Evolutionary conservation across 1,140 invertebrate species (phyloP), one percentile per base, ranked within the genome.

Genomic region (Palaemon carinicauda): DNA sequence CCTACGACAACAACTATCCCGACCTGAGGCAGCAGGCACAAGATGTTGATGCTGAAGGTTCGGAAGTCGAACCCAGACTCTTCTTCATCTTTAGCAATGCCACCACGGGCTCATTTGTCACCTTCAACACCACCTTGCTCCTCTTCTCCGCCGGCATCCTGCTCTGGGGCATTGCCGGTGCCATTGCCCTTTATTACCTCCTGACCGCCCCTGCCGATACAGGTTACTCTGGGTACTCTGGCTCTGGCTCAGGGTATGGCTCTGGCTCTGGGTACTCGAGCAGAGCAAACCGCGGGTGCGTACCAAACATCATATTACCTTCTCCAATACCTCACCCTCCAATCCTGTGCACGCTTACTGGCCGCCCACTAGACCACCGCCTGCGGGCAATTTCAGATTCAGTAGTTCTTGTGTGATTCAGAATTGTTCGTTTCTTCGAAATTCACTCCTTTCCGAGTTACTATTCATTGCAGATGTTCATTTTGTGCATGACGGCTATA

Each of bases 91-190:
- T 74, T 86, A 79, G 41, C 65, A 89, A 89, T 85, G 78, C 80
- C 69, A 78, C 89, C 78, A 89, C 82, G 53, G 89, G 89, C 54
- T 82, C 82, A 52, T 89, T 88, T 89, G 87, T 89, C 71, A 89
- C 89, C 82, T 89, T 89, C 86, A 89, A 89, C 87, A 87, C 85
- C 78, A 88, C 89, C 82, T 74, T 89, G 78, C 81, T 89, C 82
- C 82, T 89, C 87, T 89, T 89, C 87, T 87, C 85, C 74, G 89
- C 85, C 53, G 89, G 89, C 82, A 88, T 89, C 80, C 74, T 89
- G 82, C 89, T 89, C 71, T 89, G 89, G 89, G 89, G 89, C 80
- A 87, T 89, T 33, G 89, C 89, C 60, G 89, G 89, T 71, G 89
- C 87, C 81, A 83, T 89, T 85, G 85, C 82, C 78, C 80, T 89